Conservation (phyloP, 2,888 invertebrate species). For the Carpatolechia fugitivella region DNA sequence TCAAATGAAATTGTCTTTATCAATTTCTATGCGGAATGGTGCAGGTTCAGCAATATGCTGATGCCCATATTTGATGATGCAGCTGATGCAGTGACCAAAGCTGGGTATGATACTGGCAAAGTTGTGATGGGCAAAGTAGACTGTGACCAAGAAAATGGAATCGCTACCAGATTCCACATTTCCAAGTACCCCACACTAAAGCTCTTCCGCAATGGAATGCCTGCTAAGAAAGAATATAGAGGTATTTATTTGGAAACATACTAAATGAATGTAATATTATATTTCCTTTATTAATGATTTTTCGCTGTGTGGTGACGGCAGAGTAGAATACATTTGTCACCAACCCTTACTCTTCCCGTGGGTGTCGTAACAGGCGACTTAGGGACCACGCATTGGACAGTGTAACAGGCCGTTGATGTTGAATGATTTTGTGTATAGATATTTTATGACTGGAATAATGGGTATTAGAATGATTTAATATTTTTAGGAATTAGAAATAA, state of each 20-base stretch:
- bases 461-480: too few relatives aligned
- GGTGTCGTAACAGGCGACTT: too few relatives aligned
- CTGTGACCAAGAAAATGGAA: slow-evolving; percentile 93
- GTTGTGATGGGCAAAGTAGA: slow-evolving; percentile 98
- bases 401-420: too few relatives aligned
- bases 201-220: slow-evolving; percentile 92
- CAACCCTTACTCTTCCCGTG: too few relatives aligned
- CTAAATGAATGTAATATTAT: too few relatives aligned
- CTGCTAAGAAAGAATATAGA: slow-evolving; percentile 94
- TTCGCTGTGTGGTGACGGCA: too few relatives aligned
- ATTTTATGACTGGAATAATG: too few relatives aligned
- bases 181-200: slow-evolving; percentile 99
- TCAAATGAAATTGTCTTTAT: slow-evolving; percentile 98
- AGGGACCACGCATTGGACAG: too few relatives aligned
- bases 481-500: too few relatives aligned
- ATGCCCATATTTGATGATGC: slow-evolving; percentile 98
- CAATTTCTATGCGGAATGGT: slow-evolving; percentile 99
- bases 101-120: slow-evolving; percentile 88
- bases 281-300: too few relatives aligned
- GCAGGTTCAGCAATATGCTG: slow-evolving; percentile 97
- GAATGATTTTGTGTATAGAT: too few relatives aligned
- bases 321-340: too few relatives aligned
- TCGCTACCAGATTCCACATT: slow-evolving; percentile 96
- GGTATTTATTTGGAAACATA: slow-evolving; percentile 78
- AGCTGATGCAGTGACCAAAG: slow-evolving; percentile 89